phyloP scores from a whole-genome alignment of 2,113 vertebrate genomes.

The Scalopus aquaticus region DNA sequence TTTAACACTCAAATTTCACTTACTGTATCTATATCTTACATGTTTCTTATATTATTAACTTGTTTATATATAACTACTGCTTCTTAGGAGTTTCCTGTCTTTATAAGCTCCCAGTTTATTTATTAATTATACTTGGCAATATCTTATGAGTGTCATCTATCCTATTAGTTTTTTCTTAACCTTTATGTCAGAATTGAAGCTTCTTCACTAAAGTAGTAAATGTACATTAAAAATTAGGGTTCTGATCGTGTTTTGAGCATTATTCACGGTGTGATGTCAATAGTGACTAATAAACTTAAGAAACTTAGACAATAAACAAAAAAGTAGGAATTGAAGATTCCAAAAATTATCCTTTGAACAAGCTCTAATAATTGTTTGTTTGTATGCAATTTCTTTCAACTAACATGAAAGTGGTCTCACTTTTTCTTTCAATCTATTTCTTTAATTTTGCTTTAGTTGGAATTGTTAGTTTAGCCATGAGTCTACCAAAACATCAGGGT shows the following conservation, averaged over 20 bases:
- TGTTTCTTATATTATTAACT: neutral
- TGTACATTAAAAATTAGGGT: neutral
- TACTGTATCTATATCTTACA: neutral
- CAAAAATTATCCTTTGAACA: neutral
- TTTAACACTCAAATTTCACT: neutral
- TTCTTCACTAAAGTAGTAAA: neutral
- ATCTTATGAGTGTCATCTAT: neutral
- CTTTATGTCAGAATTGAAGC: neutral
- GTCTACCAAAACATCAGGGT: neutral
- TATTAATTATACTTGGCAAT: neutral
- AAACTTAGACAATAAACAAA: neutral
- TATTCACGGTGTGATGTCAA: neutral
- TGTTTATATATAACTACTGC: neutral
- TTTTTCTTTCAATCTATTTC: neutral
- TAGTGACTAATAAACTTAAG: neutral
- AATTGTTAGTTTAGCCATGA: neutral
- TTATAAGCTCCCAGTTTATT: neutral
- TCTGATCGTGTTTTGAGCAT: neutral
- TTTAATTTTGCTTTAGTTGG: conserved; percentile 19
- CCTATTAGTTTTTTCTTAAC: neutral
- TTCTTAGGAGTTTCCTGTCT: neutral
- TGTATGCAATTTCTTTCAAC: neutral
- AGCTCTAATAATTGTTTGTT: neutral
- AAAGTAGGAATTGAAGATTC: neutral
- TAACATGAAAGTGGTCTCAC: neutral